Percentiles rank a stretch among this genome's conserved stretches.
These are phyloP conservation scores for Cariama cristata DNA, from an alignment of 2,113 vertebrate genomes.

Conservation along the genomic window DNA sequence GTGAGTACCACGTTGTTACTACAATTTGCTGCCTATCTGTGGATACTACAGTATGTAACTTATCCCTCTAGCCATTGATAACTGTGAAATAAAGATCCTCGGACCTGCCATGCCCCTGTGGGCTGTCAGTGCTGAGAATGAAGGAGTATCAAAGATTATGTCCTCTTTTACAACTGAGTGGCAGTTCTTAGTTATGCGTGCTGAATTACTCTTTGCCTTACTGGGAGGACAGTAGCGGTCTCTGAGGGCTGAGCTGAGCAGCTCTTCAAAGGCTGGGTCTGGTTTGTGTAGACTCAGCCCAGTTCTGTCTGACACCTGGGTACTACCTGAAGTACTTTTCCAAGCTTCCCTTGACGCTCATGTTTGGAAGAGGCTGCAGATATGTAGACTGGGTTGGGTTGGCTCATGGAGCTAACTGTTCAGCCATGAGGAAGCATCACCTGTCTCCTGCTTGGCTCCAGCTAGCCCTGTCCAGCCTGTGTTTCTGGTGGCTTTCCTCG, in stretches of 20 bases:
- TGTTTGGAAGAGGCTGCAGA: not conserved
- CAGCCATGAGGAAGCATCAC: not conserved
- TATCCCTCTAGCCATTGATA: not conserved
- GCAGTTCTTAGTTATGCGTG: not conserved
- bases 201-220: not conserved
- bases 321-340: not conserved
- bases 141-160: not conserved
- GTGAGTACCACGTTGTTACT: not conserved
- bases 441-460: not conserved
- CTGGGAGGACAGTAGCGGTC: not conserved
- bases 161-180: not conserved
- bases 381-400: not conserved
- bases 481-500: not conserved
- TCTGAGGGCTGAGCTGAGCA: not conserved
- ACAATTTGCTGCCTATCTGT: not conserved
- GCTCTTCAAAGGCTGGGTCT: not conserved
- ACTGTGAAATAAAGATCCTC: conserved; percentile 60
- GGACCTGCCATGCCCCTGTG: not conserved
- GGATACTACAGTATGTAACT: not conserved
- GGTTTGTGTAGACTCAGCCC: not conserved
- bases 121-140: not conserved
- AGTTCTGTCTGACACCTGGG: not conserved
- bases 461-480: not conserved
- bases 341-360: not conserved
- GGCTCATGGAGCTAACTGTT: not conserved